phyloP scores from a whole-genome alignment of 2,797 vertebrate genomes.

The Oryzias sinensis region DNA sequence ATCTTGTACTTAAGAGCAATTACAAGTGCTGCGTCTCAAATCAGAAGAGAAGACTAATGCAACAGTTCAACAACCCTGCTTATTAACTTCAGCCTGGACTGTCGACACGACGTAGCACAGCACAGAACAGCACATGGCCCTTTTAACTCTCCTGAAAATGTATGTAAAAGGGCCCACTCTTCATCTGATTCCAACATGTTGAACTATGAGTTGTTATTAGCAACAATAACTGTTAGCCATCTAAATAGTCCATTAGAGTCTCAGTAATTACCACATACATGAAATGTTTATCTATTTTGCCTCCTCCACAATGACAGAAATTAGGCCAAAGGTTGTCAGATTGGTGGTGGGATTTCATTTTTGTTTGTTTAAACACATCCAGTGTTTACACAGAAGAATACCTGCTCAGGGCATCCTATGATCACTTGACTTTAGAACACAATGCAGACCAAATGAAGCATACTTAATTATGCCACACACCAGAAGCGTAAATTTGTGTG shows the following conservation, averaged over 20 bases:
- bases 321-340: slow-evolving; percentile 9
- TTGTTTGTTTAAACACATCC: not conserved
- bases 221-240: slow-evolving; percentile 11
- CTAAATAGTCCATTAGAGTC: slow-evolving; percentile 30
- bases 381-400: not conserved
- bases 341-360: slow-evolving; percentile 1
- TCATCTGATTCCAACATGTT: slow-evolving; percentile 3
- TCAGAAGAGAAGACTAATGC: not conserved
- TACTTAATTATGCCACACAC: too few species aligned
- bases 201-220: slow-evolving; percentile 16
- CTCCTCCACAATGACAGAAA: slow-evolving; percentile 6
- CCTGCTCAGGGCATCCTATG: not conserved
- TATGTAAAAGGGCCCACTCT: not conserved
- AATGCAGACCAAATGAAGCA: too few species aligned
- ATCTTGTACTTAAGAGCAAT: not conserved
- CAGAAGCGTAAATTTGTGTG: too few species aligned
- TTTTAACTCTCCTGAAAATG: slow-evolving; percentile 6
- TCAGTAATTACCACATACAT: slow-evolving; percentile 20
- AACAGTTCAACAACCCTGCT: not conserved
- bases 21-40: not conserved
- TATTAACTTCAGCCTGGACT: not conserved
- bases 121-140: too few species aligned
- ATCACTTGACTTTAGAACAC: too few species aligned
- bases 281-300: slow-evolving; percentile 10
- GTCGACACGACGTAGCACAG: not conserved